Evolutionary conservation across 1,140 invertebrate genomes (phyloP), one percentile per base, ranked within the genome.

Genomic region (Phthorimaea operculella): DNA sequence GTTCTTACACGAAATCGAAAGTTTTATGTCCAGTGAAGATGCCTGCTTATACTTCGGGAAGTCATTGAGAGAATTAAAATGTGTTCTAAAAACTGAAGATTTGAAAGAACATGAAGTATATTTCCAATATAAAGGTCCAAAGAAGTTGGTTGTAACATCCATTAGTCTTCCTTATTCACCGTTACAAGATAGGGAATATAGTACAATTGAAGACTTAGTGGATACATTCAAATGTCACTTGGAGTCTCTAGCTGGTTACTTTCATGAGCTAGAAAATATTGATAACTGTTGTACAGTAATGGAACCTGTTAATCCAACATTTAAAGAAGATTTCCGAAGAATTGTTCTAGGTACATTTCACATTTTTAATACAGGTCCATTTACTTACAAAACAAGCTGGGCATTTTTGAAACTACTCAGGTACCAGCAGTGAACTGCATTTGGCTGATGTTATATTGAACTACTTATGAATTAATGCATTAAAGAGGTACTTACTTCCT

Each of bases 261-360:
- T 80, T 55, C 51, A 59, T 53, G 66, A 79, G 60, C 59, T 83
- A 44, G 75, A 76, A 51, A 54, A 52, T 28, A 78, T 83, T 54
- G 73, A 83, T 60, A 52, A 62, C 17, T 52, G 56, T 47, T 83
- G 75, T 59, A 67, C 57, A 49, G 64, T 83, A 8, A 61, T 75
- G 57, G 76, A 83, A 57, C 79, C 79, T 21, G 44, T 68, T 17
- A 62, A 71, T 42, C 68, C 68, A 42, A 66, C 68, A 39, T 79
- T 69, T 55, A 79, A 76, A 56, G 73, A 79, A 58, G 64, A 76
- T 51, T 80, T 66, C 53, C 68, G 79, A 59, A 74, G 65, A 69
- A 78, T 83, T 54, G 48, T 60, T 16, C 47, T 81, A 54, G 74
- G 78, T 81, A 59, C 44, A 44, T 59, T 39, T 39, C 36, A 4